Percentiles rank a stretch among this genome's conserved stretches.
Evolutionary conservation across 2,113 vertebrate species (phyloP).

Genomic region (Sialia sialis): DNA sequence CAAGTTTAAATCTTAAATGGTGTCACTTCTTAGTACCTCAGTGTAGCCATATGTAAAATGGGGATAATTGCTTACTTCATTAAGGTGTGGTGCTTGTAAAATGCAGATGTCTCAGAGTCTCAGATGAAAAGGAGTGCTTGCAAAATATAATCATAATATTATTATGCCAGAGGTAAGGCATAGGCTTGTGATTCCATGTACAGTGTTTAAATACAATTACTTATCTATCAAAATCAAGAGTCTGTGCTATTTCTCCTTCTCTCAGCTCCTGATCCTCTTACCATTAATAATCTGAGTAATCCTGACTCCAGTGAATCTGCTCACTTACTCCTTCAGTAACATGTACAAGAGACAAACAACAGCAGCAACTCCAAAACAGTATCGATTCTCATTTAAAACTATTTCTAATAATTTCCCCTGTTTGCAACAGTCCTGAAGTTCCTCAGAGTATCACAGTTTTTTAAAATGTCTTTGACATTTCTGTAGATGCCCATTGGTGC

Average conservation of each 20-base stretch:
- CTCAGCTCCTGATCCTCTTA: background rate
- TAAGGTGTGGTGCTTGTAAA: constrained; percentile 47
- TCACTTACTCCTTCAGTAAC: background rate
- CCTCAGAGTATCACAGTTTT: background rate
- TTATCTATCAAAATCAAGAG: constrained; percentile 42
- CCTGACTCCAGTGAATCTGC: background rate
- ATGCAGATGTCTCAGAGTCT: background rate
- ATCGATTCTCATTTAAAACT: background rate
- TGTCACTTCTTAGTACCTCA: background rate
- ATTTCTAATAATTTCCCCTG: background rate
- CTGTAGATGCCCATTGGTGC: background rate
- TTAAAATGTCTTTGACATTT: background rate
- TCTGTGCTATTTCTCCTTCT: constrained; percentile 3
- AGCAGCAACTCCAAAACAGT: background rate
- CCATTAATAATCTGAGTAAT: background rate
- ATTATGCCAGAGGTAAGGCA: constrained; percentile 51
- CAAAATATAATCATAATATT: constrained; percentile 48
- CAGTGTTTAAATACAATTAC: constrained; percentile 27
- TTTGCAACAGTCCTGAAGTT: background rate
- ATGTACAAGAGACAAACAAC: background rate
- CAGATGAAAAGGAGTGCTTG: constrained; percentile 42
- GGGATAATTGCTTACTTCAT: constrained; percentile 30
- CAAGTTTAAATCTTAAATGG: background rate
- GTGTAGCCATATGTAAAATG: background rate
- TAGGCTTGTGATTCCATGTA: constrained; percentile 6